Percentiles rank a stretch among this genome's conserved stretches.
Evolutionary conservation across 2,113 vertebrate genomes (phyloP).

Genomic region (Tichodroma muraria): DNA sequence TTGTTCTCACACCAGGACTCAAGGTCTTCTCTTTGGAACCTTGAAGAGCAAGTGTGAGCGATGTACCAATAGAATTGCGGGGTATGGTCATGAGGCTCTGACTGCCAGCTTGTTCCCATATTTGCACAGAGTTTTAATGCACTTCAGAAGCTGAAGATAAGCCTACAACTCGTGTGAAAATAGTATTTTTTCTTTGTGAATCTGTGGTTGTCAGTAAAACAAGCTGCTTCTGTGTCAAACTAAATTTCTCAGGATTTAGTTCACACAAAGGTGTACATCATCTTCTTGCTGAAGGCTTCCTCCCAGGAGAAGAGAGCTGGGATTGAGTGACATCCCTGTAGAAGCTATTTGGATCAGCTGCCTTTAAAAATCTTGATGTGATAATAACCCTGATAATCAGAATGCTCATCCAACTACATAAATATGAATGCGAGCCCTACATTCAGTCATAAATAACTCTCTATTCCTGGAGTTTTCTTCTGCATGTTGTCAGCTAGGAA

Average conservation of each 20-base stretch:
- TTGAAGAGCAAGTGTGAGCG: accelerated
- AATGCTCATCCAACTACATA: background rate
- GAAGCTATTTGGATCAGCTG: background rate
- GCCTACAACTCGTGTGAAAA: background rate
- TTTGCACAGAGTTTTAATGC: background rate
- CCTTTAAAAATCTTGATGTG: background rate
- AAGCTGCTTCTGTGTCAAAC: background rate
- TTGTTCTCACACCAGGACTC: background rate
- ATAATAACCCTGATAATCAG: background rate
- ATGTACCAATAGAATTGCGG: background rate
- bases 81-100: background rate
- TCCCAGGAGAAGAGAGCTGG: background rate
- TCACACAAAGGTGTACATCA: background rate
- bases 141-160: background rate
- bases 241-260: background rate
- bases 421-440: background rate
- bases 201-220: background rate
- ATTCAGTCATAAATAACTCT: background rate
- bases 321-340: background rate
- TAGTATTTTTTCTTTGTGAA: background rate
- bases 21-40: background rate
- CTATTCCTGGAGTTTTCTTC: background rate
- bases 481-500: background rate
- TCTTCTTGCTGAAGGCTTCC: background rate
- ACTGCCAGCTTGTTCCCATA: background rate